phyloP scores from a whole-genome alignment of 2,113 vertebrate species.

The Cyphomyrus discorhynchus region DNA sequence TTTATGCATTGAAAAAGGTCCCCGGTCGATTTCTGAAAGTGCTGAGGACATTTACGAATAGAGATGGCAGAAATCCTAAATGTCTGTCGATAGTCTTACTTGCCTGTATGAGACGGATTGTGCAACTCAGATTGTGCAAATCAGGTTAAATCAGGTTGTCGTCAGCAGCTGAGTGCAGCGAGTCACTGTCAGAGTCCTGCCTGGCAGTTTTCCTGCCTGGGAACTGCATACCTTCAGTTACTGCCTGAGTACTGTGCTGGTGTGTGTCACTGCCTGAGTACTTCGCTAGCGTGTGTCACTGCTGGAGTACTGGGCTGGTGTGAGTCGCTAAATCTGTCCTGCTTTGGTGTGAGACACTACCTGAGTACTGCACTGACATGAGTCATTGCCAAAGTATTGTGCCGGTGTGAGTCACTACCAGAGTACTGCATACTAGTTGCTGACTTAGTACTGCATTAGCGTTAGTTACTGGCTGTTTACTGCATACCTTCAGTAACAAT shows the following conservation, averaged over 20 bases:
- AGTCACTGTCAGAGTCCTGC: neutral
- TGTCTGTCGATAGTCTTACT: neutral
- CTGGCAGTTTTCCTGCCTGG: neutral
- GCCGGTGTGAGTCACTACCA: neutral
- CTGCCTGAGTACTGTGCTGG: neutral
- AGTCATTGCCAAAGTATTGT: neutral
- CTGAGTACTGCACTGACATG: neutral
- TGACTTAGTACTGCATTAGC: neutral
- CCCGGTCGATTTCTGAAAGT: neutral
- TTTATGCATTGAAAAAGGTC: neutral
- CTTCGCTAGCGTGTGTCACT: neutral
- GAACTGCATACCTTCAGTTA: neutral
- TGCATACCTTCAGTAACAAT: neutral
- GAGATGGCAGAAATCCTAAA: neutral
- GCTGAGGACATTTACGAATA: neutral
- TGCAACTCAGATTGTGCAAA: neutral
- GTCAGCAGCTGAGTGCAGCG: neutral
- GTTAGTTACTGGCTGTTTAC: neutral
- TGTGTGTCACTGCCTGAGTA: neutral
- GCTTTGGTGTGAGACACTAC: neutral
- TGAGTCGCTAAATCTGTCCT: neutral
- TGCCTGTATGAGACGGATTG: neutral
- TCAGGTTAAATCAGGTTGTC: neutral
- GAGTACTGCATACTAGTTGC: neutral
- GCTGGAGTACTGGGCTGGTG: neutral